These are phyloP conservation scores for Mormyrus lacerda DNA, from an alignment of 2,113 vertebrate species.

Conservation along the genomic window DNA sequence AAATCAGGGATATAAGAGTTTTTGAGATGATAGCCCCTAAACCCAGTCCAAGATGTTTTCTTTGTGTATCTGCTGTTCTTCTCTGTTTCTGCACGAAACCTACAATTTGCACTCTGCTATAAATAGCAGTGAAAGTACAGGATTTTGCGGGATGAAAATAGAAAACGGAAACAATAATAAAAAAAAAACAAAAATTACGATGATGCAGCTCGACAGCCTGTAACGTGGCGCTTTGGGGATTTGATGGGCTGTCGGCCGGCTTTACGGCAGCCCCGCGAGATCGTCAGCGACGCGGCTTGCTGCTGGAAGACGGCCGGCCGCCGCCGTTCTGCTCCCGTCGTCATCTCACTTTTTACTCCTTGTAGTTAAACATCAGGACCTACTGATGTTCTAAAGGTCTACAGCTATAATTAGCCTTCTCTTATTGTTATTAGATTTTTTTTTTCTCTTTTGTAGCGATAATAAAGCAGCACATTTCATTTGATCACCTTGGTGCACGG, in stretches of 20 bases:
- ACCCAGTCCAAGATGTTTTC: neutral
- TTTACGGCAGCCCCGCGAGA: neutral
- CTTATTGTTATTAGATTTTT: neutral
- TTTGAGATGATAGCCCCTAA: neutral
- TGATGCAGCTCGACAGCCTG: neutral
- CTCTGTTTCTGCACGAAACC: neutral
- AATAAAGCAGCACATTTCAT: neutral
- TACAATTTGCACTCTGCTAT: neutral
- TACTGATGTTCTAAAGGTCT: neutral
- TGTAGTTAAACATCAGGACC: neutral
- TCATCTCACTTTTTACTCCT: neutral
- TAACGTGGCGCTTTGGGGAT: no score
- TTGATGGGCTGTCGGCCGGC: no score
- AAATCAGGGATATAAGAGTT: neutral
- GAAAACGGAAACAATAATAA: neutral
- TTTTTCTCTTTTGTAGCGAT: neutral
- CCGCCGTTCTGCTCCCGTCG: neutral
- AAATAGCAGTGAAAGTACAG: neutral
- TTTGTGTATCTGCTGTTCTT: neutral
- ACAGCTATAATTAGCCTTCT: neutral
- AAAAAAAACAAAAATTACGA: neutral
- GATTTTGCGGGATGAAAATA: conserved; percentile 2
- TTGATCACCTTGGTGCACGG: neutral
- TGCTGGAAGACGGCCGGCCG: neutral
- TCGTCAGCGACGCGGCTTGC: neutral